A percentile compares a stretch with the other conserved stretches of the same genome.
These are phyloP conservation scores for Lingula anatina DNA, from an alignment of 2,888 invertebrate species.

Conservation along the genomic window DNA sequence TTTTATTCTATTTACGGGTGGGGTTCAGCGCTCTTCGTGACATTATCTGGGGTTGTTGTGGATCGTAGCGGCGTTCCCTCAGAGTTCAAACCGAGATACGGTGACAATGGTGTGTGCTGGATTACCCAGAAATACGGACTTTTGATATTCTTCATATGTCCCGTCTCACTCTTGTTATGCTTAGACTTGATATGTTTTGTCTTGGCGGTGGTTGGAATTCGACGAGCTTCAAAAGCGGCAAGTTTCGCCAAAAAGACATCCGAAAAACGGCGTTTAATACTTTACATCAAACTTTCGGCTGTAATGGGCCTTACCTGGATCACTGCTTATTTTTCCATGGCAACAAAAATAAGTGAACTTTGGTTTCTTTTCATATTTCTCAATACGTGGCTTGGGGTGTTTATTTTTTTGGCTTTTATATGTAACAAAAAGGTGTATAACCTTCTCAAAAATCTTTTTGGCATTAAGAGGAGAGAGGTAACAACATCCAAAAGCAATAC, in stretches of 20 bases:
- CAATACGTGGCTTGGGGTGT: conserved; percentile 27
- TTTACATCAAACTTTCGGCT: conserved; percentile 26
- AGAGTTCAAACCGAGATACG: conserved; percentile 14
- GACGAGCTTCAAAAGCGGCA: not conserved
- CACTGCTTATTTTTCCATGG: conserved; percentile 19
- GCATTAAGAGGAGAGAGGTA: too few species aligned
- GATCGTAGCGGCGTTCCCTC: not conserved
- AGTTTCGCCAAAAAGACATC: not conserved
- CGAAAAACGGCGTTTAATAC: conserved; percentile 16
- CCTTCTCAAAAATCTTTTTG: conserved; percentile 13
- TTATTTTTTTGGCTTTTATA: conserved; percentile 27
- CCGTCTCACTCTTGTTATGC: conserved; percentile 18
- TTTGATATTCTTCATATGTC: conserved; percentile 22
- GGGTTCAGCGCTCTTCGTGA: not conserved
- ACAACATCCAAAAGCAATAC: too few species aligned
- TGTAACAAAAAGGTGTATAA: conserved; percentile 17
- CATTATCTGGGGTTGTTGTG: not conserved
- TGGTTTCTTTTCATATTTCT: conserved; percentile 23
- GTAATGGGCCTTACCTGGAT: conserved; percentile 36
- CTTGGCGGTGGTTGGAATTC: conserved; percentile 19
- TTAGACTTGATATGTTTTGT: conserved; percentile 24
- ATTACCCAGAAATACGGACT: conserved; percentile 18
- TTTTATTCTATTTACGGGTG: not conserved
- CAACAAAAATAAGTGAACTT: conserved; percentile 3
- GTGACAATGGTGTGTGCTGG: conserved; percentile 21